These are phyloP conservation scores for Odocoileus virginianus DNA, from an alignment of 2,113 vertebrate genomes.

Conservation along the genomic window DNA sequence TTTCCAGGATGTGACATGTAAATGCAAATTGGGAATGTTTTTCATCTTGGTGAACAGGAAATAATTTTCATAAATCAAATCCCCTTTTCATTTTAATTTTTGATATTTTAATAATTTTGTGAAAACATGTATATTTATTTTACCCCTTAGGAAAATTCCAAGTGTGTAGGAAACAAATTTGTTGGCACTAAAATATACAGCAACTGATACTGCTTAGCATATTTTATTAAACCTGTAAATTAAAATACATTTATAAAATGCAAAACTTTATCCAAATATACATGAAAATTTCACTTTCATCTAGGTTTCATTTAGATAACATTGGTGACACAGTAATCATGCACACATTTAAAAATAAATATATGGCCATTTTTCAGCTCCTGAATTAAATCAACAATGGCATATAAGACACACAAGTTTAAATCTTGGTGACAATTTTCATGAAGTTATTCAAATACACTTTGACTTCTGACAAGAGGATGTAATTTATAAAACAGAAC, in stretches of 20 bases:
- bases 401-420: slow-evolving; percentile 86
- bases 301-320: slow-evolving; percentile 90
- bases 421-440: slow-evolving; percentile 95
- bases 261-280: slow-evolving; percentile 88
- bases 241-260: slow-evolving; percentile 89
- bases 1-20: slow-evolving; percentile 68
- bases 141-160: slow-evolving; percentile 89
- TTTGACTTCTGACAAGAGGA: slow-evolving; percentile 97
- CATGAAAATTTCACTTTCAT: slow-evolving; percentile 85
- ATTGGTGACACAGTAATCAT: slow-evolving; percentile 91
- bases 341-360: slow-evolving; percentile 86
- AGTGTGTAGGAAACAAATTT: slow-evolving; percentile 87
- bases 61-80: slow-evolving; percentile 85
- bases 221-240: slow-evolving; percentile 93
- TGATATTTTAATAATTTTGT: slow-evolving; percentile 87
- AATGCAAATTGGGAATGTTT: slow-evolving; percentile 75
- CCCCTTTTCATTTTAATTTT: slow-evolving; percentile 85
- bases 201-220: slow-evolving; percentile 90
- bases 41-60: slow-evolving; percentile 77
- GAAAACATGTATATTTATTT: slow-evolving; percentile 92
- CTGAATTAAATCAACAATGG: slow-evolving; percentile 90
- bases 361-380: slow-evolving; percentile 87
- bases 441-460: slow-evolving; percentile 95
- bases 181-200: slow-evolving; percentile 94
- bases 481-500: slow-evolving; percentile 95